These are phyloP conservation scores for Gephyroberyx darwinii DNA, from an alignment of 2,797 vertebrate species.

Conservation along the genomic window DNA sequence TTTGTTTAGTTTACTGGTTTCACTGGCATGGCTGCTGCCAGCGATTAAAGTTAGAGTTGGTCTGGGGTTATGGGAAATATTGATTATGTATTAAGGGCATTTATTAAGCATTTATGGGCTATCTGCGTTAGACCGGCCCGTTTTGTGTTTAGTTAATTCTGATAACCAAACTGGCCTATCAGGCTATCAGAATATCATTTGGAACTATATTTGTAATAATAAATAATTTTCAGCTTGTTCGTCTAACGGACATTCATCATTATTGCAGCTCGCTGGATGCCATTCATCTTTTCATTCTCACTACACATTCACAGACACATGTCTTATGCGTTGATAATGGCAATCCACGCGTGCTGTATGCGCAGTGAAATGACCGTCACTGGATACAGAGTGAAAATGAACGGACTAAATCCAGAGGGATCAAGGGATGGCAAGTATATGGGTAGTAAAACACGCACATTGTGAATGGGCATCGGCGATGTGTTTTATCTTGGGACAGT, in stretches of 20 bases:
- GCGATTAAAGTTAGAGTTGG: slow-evolving; percentile 49
- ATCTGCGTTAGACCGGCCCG: background rate
- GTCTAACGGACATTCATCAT: background rate
- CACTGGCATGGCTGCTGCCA: slow-evolving; percentile 41
- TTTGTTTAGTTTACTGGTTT: slow-evolving; percentile 71
- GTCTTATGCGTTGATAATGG: slow-evolving; percentile 38
- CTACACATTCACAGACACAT: slow-evolving; percentile 46
- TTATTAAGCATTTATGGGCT: slow-evolving; percentile 37
- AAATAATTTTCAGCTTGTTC: background rate
- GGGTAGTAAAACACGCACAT: slow-evolving; percentile 63
- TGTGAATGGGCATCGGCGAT: slow-evolving; percentile 77
- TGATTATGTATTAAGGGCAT: slow-evolving; percentile 41
- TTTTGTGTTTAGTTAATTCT: slow-evolving; percentile 7
- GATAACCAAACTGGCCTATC: background rate
- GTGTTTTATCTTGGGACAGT: slow-evolving; percentile 44
- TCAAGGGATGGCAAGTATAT: slow-evolving; percentile 47
- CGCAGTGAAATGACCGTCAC: slow-evolving; percentile 61
- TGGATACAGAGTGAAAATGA: slow-evolving; percentile 42
- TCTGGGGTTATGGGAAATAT: slow-evolving; percentile 23
- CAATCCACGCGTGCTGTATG: slow-evolving; percentile 56
- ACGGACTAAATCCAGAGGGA: slow-evolving; percentile 56
- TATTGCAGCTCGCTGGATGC: background rate
- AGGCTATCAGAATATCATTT: background rate
- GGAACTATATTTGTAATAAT: background rate
- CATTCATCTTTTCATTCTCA: slow-evolving; percentile 13